Conservation (phyloP, 2,797 vertebrate genomes). For the Arctocebus calabarensis region DNA sequence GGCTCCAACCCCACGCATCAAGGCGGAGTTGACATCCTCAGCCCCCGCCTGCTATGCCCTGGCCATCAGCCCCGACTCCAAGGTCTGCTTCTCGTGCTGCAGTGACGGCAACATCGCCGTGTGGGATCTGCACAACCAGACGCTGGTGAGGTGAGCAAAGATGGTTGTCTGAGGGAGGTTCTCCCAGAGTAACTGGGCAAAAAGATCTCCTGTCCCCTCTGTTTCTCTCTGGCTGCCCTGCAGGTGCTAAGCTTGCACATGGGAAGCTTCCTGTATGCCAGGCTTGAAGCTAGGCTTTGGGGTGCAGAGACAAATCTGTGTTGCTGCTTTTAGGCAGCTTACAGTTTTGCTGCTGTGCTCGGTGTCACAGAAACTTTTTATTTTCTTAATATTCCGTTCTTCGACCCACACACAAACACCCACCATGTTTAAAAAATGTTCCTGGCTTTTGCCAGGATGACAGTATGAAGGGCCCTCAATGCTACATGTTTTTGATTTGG, state of each 20-base stretch:
- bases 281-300: neutral
- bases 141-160: slow-evolving; percentile 89
- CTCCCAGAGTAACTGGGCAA: neutral
- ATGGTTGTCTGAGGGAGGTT: neutral
- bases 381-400: neutral
- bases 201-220: neutral
- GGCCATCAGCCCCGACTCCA: slow-evolving; percentile 93
- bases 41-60: slow-evolving; percentile 92
- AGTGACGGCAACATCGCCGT: slow-evolving; percentile 93
- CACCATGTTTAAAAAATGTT: neutral
- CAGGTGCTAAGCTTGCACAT: neutral
- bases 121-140: slow-evolving; percentile 93
- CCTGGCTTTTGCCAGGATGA: neutral
- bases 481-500: slow-evolving; percentile 10
- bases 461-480: neutral
- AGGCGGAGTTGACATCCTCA: slow-evolving; percentile 92
- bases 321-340: neutral
- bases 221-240: neutral
- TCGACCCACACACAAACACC: neutral
- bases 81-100: slow-evolving; percentile 93
- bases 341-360: neutral
- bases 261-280: neutral
- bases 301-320: neutral
- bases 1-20: slow-evolving; percentile 92
- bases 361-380: neutral